Conservation (phyloP, 37 sponge, comb jelly and placozoan genomes). For the Eunapius fragilis region DNA sequence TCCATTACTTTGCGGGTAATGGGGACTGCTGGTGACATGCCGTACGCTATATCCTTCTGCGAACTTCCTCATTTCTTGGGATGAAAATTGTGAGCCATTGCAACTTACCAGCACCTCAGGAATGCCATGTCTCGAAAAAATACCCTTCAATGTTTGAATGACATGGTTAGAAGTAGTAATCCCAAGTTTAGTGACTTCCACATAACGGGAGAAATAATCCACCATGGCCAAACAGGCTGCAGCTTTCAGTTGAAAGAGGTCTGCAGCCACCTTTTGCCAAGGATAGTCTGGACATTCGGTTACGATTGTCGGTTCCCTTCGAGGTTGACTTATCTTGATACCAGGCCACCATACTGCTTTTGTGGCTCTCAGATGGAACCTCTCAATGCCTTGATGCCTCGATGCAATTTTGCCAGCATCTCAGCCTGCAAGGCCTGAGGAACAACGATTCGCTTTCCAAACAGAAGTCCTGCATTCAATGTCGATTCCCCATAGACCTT, state of each 20-base stretch:
- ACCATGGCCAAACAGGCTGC: background rate
- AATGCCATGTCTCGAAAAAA: constrained; percentile 16
- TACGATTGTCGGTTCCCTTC: constrained; percentile 29
- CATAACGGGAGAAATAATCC: constrained; percentile 8
- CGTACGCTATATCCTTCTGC: background rate
- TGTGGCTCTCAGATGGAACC: constrained; percentile 19
- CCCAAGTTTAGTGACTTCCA: background rate
- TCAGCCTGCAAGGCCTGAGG: constrained; percentile 13
- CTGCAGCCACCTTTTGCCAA: constrained; percentile 7
- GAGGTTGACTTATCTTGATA: background rate
- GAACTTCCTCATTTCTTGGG: background rate
- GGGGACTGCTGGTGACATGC: constrained; percentile 49
- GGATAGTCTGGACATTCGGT: constrained; percentile 8
- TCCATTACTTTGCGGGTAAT: constrained; percentile 60
- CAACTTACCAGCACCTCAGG: background rate
- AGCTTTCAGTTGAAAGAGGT: constrained; percentile 5
- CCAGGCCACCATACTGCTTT: constrained; percentile 68
- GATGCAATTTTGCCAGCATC: constrained; percentile 34
- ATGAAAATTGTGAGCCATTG: constrained; percentile 3
- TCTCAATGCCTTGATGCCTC: constrained; percentile 56
- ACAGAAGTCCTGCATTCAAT: constrained; percentile 2
- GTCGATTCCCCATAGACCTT: constrained; percentile 24
- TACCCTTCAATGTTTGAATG: background rate
- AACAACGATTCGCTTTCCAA: constrained; percentile 19
- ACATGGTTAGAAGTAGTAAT: background rate